These are phyloP conservation scores for Neosilurus hyrtlii DNA, from an alignment of 2,797 vertebrate species.

Conservation along the genomic window DNA sequence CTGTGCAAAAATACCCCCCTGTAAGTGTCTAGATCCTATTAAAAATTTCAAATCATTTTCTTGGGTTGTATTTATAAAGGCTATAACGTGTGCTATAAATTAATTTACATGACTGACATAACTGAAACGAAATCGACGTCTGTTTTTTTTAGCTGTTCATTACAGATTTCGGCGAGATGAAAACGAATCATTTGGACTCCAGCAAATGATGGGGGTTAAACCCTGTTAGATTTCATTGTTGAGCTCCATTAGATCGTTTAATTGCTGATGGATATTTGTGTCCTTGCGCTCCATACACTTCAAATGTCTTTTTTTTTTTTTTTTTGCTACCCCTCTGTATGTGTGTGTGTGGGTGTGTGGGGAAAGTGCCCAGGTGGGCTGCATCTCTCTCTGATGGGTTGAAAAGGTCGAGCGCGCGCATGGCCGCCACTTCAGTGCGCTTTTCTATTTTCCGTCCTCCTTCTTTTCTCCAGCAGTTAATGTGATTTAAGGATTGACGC, in stretches of 20 bases:
- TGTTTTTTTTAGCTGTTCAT: no score
- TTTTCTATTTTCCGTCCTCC: conserved; percentile 48
- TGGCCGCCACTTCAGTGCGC: conserved; percentile 49
- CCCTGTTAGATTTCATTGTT: conserved; percentile 44
- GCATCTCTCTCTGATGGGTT: conserved; percentile 55
- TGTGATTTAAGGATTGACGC: conserved; percentile 56
- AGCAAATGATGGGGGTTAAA: conserved; percentile 23
- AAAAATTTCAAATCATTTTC: no score
- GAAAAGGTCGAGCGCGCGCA: conserved; percentile 52
- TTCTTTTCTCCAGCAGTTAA: conserved; percentile 56
- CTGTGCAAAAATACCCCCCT: no score
- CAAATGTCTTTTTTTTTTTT: background rate
- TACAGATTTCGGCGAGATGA: no score
- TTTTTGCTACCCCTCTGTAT: background rate
- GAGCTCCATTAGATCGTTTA: conserved; percentile 31
- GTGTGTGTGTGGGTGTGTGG: conserved; percentile 3
- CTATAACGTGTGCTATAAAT: no score
- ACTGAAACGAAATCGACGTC: no score
- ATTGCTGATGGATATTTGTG: conserved; percentile 39
- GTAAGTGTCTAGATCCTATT: no score
- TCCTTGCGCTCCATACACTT: conserved; percentile 19
- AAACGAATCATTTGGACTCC: background rate
- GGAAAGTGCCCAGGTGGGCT: conserved; percentile 30
- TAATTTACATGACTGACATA: no score
- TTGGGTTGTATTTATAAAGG: no score